Base-by-base conservation (phyloP, 2,113 vertebrate species). In the Pygoscelis antarcticus region DNA sequence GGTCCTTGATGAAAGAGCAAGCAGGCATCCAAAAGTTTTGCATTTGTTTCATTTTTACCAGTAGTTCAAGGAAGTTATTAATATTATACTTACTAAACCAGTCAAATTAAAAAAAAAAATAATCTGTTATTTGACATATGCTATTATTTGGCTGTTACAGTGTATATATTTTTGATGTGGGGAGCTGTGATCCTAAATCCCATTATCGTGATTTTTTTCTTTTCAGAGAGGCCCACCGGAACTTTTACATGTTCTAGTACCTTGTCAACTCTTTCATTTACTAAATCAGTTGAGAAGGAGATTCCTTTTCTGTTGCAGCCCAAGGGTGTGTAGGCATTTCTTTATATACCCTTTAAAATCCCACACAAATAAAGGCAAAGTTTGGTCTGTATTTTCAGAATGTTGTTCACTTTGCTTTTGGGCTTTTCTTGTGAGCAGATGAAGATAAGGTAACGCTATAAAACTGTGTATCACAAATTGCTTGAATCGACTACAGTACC, bases 401-500 rank as follows among this genome's bases (percentile, higher is more conserved):
- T 30, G 10, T 16, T 42, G 22, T 27, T 83, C 0, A 51, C 47
- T 94, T 94, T 69, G 10, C 15, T 80, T 81, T 89, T 36, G 16
- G 20, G 1, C 2, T 65, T 83, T 30, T 55, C n/a, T 85, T 80
- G 11, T 57, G 42, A 75, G 58, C 10, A 83, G 29, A 7, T 42
- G 7, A 38, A 71, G 30, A 40, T 38, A 70, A 44, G 5, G 20
- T 70, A 60, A 60, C 4, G 49, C 49, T 68, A 25, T 19, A 49
- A 71, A 71, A 32, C 26, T 42, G 14, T 21, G 3, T 42, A 32
- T 69, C 29, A 60, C 7, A 52, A 62, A 20, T 4, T 38, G 10
- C 3, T 38, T 86, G 54, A 68, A 51, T 51, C 0, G 0, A 26
- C 25, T n/a, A 15, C 10, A 47, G 9, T n/a, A 23, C 6, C 6